Base-by-base conservation (phyloP, 2,113 vertebrate genomes). In the Onychorhynchus coronatus region DNA sequence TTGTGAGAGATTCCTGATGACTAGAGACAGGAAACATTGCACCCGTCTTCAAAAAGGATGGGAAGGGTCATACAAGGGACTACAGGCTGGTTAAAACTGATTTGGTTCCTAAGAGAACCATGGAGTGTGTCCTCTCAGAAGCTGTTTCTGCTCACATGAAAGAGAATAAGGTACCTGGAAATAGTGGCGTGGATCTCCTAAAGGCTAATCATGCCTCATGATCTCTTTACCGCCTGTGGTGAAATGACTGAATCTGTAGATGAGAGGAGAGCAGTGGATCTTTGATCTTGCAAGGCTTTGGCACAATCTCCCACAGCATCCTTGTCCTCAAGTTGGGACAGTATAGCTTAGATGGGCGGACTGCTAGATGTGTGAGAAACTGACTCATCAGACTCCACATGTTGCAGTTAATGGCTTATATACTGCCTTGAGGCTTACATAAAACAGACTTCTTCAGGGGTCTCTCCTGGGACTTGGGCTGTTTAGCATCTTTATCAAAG, bases 371-470 rank as follows among this genome's bases (percentile, higher is more conserved):
- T 61, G 18, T 90, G 75, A 66, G 47, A 67, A 35, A 27, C 23
- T 49, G n/a, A 53, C 8, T 66, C 1, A 0, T 41, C n/a, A 58
- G 16, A 28, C n/a, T 90, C 37, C 4, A 3, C 2, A 3, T 44
- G 55, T 47, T 70, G 59, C 33, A 35, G 35, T 39, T 78, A 78
- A 30, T 78, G 24, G 37, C 35, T 66, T 33, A 12, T 55, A 42
- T 1, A 5, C 28, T 84, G 21, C 53, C 49, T 80, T 50, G 33
- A 56, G 23, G 13, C 24, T 91, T 27, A 15, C 58, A 44, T 20
- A 33, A 76, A 63, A 19, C 39, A 68, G n/a, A 71, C 14, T 49
- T 81, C 22, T 72, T 73, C 35, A 46, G 1, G 2, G 23, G 1
- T 50, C 20, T 77, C 25, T 61, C 37, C 41, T 71, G 56, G n/a